Evolutionary conservation across 2,113 vertebrate genomes (phyloP).

Genomic region (Parus major): DNA sequence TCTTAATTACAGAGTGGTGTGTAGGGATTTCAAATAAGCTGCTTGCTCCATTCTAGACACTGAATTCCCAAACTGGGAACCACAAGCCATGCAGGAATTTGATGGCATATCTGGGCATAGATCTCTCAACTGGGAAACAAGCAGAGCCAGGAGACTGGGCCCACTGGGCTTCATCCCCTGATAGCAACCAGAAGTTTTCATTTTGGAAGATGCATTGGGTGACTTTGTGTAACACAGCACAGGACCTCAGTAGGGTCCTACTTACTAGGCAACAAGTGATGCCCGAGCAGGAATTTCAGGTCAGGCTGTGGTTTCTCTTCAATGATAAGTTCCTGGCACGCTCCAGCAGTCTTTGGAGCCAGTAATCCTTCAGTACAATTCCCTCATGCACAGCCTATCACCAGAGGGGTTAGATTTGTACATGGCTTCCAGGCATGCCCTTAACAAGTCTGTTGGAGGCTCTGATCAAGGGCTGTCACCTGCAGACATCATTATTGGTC

Average conservation of each 20-base stretch:
- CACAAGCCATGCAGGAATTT: background rate
- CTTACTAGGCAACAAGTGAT: background rate
- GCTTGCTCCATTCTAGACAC: background rate
- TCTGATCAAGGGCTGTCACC: background rate
- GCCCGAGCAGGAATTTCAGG: background rate
- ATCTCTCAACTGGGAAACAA: background rate
- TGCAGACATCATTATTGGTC: background rate
- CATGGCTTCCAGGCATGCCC: background rate
- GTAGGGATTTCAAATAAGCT: constrained; percentile 19
- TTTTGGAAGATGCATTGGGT: background rate
- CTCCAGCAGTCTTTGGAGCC: background rate
- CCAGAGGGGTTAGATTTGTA: background rate
- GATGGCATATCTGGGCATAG: background rate
- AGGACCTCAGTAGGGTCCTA: background rate
- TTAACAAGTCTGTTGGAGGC: background rate
- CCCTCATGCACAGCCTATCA: background rate
- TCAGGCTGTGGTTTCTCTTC: background rate
- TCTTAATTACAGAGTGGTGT: background rate
- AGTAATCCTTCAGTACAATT: background rate
- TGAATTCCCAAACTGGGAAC: background rate
- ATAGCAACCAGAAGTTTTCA: background rate
- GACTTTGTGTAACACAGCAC: background rate
- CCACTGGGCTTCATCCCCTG: background rate
- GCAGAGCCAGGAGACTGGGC: background rate
- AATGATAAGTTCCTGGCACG: background rate